Base-by-base conservation (phyloP, 2,113 vertebrate species). In the Chunga burmeisteri region DNA sequence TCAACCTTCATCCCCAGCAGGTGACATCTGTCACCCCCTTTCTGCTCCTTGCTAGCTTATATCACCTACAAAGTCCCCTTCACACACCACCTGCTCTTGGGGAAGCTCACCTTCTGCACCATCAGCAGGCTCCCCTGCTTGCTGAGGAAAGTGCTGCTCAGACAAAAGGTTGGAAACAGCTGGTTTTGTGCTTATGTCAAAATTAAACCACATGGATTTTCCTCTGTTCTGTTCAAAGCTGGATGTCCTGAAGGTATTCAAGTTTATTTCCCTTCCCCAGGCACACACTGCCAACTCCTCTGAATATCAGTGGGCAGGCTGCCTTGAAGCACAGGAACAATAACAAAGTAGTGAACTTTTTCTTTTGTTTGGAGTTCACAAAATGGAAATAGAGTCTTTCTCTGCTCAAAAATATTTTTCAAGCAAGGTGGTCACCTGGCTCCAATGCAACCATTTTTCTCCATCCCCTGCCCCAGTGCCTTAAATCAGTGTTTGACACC, bases 391-490 rank as follows among this genome's bases (percentile, higher is more conserved):
- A n/a, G 15, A 86, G 17, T 23, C 19, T 27, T 75, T 58, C 65
- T 47, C 32, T 40, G 6, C 50, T 86, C 50, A 82, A 84, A 88
- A 90, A 36, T 13, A n/a, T 29, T 82, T 62, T 63, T 58, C 34
- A 72, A 65, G 73, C 42, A 75, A 90, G 26, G 62, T 1, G 0
- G 20, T 59, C 66, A 81, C 32, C 58, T 34, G 53, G 29, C 32
- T 91, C 42, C 38, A 65, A 18, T 0, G 8, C 32, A 92, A 66
- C 20, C 2, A n/a, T 27, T 61, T 40, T 55, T 79, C 44, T n/a
- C 49, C 9, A n/a, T 19, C 11, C 7, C 32, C 13, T 3, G 0
- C 2, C 0, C 0, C 66, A 56, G 30, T 34, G 25, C 50, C 38
- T 91, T 95, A 93, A 95, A 90, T 75, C 71, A 63, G 52, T 26